A percentile compares a stretch with the other conserved stretches of the same genome.
phyloP scores from a whole-genome alignment of 2,888 invertebrate genomes.

The Isoperla grammatica region DNA sequence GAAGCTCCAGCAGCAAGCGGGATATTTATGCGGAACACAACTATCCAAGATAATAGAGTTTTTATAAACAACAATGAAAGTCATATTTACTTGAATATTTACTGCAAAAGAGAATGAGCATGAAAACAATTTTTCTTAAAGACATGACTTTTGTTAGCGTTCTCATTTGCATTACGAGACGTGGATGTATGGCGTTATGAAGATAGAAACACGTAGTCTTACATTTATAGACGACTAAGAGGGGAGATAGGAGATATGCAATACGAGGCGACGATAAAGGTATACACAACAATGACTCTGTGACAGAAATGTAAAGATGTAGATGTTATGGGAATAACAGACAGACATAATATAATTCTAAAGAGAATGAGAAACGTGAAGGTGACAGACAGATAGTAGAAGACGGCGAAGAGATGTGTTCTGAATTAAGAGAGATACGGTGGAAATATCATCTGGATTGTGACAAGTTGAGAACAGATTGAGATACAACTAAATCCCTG shows the following conservation, averaged over 20 bases:
- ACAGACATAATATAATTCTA: background rate
- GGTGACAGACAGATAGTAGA: slow-evolving; percentile 4
- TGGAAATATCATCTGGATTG: slow-evolving; percentile 14
- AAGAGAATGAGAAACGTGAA: slow-evolving; percentile 5
- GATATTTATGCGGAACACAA: background rate
- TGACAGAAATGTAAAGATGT: too few relatives aligned
- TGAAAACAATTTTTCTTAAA: slow-evolving; percentile 1
- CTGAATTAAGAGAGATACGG: slow-evolving; percentile 1
- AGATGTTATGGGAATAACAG: too few relatives aligned
- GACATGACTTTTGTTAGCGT: background rate
- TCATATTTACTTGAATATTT: slow-evolving; percentile 1
- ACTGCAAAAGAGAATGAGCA: background rate
- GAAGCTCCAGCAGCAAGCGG: background rate
- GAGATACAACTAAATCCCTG: slow-evolving; percentile 4
- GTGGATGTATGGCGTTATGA: background rate
- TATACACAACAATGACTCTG: background rate
- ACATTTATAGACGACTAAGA: background rate
- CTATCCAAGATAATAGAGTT: background rate
- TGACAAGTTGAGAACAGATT: slow-evolving; percentile 11
- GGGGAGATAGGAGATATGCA: background rate
- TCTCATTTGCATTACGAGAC: slow-evolving; percentile 6
- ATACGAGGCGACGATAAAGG: slow-evolving; percentile 6
- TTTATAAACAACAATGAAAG: background rate
- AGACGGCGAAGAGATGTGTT: background rate
- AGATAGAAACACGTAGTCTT: background rate